These are phyloP conservation scores for Thalassaphorura encarpata DNA, from an alignment of 1,140 invertebrate genomes.

Conservation along the genomic window DNA sequence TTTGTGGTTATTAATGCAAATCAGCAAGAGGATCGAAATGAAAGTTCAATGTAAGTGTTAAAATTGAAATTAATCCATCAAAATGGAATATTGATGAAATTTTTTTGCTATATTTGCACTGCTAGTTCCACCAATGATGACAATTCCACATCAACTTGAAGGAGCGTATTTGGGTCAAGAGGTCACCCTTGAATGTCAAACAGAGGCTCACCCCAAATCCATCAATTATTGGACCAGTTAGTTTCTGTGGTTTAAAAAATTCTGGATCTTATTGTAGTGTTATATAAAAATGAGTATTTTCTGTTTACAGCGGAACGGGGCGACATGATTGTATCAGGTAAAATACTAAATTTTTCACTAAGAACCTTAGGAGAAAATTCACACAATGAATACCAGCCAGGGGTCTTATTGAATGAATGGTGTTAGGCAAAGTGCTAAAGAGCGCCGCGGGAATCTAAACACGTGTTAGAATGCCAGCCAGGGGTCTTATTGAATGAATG, in stretches of 20 bases:
- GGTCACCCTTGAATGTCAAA: slow-evolving; percentile 67
- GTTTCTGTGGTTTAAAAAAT: neutral
- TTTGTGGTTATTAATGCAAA: too few relatives aligned
- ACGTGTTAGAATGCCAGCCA: too few relatives aligned
- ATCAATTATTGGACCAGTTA: slow-evolving; percentile 88
- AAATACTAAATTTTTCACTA: too few relatives aligned
- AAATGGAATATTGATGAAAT: neutral
- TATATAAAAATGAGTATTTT: too few relatives aligned
- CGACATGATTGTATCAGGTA: slow-evolving; percentile 81
- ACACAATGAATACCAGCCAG: too few relatives aligned
- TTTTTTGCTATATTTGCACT: slow-evolving; percentile 26
- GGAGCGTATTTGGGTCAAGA: slow-evolving; percentile 70
- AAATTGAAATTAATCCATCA: neutral
- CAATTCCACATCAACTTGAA: slow-evolving; percentile 73
- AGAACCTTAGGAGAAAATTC: too few relatives aligned
- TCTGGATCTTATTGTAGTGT: neutral
- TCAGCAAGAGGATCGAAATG: slow-evolving; percentile 76
- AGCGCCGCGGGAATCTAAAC: too few relatives aligned
- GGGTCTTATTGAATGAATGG: too few relatives aligned
- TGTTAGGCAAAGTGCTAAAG: too few relatives aligned
- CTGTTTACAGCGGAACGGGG: slow-evolving; percentile 69
- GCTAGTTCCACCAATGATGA: slow-evolving; percentile 75
- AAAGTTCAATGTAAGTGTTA: slow-evolving; percentile 72
- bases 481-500: too few relatives aligned
- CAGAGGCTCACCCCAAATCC: slow-evolving; percentile 75